Evolutionary conservation across 2,797 vertebrate genomes (phyloP), one percentile per base, ranked within the genome.

Genomic region (Helostoma temminkii): DNA sequence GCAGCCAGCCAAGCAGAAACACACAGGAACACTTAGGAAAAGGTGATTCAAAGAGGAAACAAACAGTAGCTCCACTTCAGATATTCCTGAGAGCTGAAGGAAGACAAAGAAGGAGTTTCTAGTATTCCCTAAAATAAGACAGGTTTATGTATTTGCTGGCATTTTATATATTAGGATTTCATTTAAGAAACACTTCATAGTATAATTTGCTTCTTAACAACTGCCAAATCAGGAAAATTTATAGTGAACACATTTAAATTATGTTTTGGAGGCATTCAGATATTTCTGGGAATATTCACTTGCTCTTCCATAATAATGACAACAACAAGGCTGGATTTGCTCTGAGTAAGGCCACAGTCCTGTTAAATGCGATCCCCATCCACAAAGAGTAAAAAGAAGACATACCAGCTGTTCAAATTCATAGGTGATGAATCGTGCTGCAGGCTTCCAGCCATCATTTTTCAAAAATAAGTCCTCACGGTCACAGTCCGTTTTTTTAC

Each of bases 1-100:
- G 79, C 74, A 74, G 82, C 71, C 91, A 89, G 89, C 85, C 86
- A 80, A 85, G 91, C 87, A 81, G 91, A 93, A 90, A 92, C 86
- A 74, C 87, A 79, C 80, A 81, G 81, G 80, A 86, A 76, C 85
- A 88, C 74, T 86, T 83, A 89, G 83, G 81, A 82, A 83, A 61
- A 89, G 86, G 85, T 81, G 83, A 84, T 84, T 87, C 88, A 86
- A 53, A 80, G 73, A 88, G 62, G 85, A 87, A 88, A 88, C 78
- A 90, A 88, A 89, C 87, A 84, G 59, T 71, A 55, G 78, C 85
- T 85, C 49, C 65, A 70, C 73, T 79, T 74, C 47, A 53, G 66
- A 80, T 75, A 65, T 87, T 72, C 69, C 76, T 65, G n/a, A 62
- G 65, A 79, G 21, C 48, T 62, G 36, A 21, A 76, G 43, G 41